phyloP scores from a whole-genome alignment of 2,797 vertebrate species.

The Sebastes aleutianus region DNA sequence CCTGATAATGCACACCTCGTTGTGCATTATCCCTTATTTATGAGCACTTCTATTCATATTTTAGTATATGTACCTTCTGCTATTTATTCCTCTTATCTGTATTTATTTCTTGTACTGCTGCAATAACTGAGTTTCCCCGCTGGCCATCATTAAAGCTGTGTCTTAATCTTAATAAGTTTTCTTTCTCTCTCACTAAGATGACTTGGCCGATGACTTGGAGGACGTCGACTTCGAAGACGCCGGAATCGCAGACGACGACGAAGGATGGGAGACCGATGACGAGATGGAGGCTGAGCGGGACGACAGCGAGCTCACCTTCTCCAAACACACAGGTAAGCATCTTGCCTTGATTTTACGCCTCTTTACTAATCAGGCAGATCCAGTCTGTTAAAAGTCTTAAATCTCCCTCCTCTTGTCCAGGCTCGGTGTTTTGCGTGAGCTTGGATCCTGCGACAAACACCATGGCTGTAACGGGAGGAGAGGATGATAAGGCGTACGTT shows the following conservation, averaged over 20 bases:
- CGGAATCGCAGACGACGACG: constrained; percentile 72
- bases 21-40: neutral
- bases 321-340: constrained; percentile 88
- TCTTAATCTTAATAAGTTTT: neutral
- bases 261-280: constrained; percentile 90
- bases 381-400: no score
- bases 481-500: constrained; percentile 94
- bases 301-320: constrained; percentile 95
- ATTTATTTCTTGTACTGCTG: neutral
- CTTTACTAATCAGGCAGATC: fast-evolving
- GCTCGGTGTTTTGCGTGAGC: constrained; percentile 94
- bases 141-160: neutral
- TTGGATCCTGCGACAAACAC: constrained; percentile 91
- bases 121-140: neutral
- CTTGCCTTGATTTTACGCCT: neutral
- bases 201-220: constrained; percentile 90
- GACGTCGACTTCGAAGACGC: constrained; percentile 90
- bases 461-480: constrained; percentile 91
- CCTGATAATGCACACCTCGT: no score
- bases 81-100: neutral
- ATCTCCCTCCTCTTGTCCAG: constrained; percentile 59
- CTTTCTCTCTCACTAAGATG: constrained; percentile 78
- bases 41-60: neutral
- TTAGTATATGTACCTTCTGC: neutral
- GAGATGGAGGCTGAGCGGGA: constrained; percentile 90